A percentile compares a stretch with the other conserved stretches of the same genome.
These are phyloP conservation scores for Yponomeuta plumbellus DNA, from an alignment of 2,888 invertebrate genomes.

Conservation along the genomic window DNA sequence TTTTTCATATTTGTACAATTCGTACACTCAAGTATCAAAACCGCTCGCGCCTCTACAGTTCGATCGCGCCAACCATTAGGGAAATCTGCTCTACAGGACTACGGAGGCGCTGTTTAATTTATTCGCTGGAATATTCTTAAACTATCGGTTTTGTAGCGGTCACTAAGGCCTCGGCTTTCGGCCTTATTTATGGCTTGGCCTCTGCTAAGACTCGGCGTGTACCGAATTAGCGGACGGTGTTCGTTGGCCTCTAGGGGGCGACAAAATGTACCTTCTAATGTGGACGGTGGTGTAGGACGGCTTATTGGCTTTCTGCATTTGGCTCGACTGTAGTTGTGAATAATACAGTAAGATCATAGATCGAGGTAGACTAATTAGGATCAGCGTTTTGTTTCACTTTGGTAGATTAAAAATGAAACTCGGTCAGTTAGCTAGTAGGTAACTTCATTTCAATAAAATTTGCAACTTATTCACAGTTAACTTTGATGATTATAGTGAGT, in stretches of 20 bases:
- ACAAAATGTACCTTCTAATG: conserved; percentile 18
- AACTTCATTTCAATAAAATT: too few relatives aligned
- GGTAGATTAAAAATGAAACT: too few relatives aligned
- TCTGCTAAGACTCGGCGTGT: conserved; percentile 20
- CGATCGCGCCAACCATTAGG: conserved; percentile 64
- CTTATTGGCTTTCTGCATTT: not conserved
- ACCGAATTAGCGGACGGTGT: conserved; percentile 26
- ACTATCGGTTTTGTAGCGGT: conserved; percentile 69
- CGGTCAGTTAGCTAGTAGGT: too few relatives aligned
- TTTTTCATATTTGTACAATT: too few relatives aligned
- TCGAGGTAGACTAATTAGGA: too few relatives aligned
- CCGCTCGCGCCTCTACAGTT: conserved; percentile 21
- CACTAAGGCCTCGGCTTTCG: conserved; percentile 51
- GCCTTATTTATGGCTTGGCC: conserved; percentile 58
- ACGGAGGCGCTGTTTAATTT: conserved; percentile 63
- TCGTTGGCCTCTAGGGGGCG: conserved; percentile 27
- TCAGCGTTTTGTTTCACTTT: too few relatives aligned
- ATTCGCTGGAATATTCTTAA: conserved; percentile 74
- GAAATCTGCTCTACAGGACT: conserved; percentile 65
- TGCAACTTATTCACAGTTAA: too few relatives aligned
- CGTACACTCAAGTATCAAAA: conserved; percentile 39
- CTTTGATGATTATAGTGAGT: too few relatives aligned
- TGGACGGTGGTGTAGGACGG: not conserved
- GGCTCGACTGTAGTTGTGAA: not conserved
- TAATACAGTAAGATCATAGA: too few relatives aligned